A percentile compares a stretch with the other conserved stretches of the same genome.
Conservation (phyloP, 2,888 invertebrate genomes). For the Caenorhabditis wallacei region DNA sequence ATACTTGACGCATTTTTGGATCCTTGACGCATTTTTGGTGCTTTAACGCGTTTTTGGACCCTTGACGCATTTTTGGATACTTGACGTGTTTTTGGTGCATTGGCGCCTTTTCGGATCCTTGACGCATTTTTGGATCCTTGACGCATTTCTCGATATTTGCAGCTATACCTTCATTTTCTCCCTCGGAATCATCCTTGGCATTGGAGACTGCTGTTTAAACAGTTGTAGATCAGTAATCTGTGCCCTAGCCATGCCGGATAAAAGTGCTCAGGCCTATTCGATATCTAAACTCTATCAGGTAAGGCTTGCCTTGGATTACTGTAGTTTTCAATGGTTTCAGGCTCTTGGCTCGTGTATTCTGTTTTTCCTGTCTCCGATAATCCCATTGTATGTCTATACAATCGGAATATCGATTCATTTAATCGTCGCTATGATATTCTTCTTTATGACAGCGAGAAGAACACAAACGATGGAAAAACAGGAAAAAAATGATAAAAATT, state of each 20-base stretch:
- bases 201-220: constrained; percentile 69
- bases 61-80: no score
- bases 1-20: neutral
- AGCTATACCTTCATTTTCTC: constrained; percentile 63
- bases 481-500: constrained; percentile 6
- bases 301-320: no score
- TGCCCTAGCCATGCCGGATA: constrained; percentile 68
- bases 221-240: constrained; percentile 69
- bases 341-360: constrained; percentile 49
- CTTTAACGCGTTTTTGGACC: no score
- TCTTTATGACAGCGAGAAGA: constrained; percentile 42
- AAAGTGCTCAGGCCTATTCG: constrained; percentile 70
- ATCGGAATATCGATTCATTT: constrained; percentile 52
- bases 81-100: constrained; percentile 40
- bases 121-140: no score
- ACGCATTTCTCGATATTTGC: constrained; percentile 23
- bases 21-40: no score
- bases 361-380: constrained; percentile 49
- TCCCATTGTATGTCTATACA: constrained; percentile 56
- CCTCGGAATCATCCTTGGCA: constrained; percentile 63
- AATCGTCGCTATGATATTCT: constrained; percentile 44
- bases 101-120: constrained; percentile 8
- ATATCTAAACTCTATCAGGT: constrained; percentile 75
- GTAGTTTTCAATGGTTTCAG: constrained; percentile 13
- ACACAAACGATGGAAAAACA: constrained; percentile 49